A percentile compares a stretch with the other conserved stretches of the same genome.
Conservation (phyloP, 2,113 vertebrate species). For the Calcarius ornatus region DNA sequence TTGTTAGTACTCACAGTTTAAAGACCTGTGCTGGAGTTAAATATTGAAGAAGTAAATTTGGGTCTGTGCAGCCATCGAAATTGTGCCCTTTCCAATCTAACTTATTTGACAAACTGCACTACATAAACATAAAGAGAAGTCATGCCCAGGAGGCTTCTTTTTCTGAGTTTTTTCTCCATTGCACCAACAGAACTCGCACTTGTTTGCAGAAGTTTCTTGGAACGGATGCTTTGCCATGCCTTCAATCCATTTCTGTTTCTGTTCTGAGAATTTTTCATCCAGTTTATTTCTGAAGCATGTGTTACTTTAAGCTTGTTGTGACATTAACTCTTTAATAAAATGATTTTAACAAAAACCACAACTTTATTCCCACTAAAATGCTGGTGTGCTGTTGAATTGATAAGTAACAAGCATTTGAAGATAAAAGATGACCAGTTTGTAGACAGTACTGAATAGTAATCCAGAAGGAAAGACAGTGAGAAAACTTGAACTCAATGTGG, state of each 20-base stretch:
- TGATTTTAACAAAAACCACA: conserved; percentile 54
- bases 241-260: conserved; percentile 2
- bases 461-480: neutral
- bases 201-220: conserved; percentile 1
- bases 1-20: conserved; percentile 18
- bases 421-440: neutral
- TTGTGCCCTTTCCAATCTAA: conserved; percentile 14
- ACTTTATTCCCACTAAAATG: neutral
- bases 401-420: neutral
- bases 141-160: neutral
- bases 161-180: conserved; percentile 4
- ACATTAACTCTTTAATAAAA: conserved; percentile 70
- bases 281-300: conserved; percentile 55
- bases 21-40: conserved; percentile 18
- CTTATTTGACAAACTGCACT: neutral
- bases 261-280: conserved; percentile 6
- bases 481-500: neutral
- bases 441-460: neutral
- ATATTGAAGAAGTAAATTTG: neutral
- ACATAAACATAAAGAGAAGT: neutral
- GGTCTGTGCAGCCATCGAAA: neutral
- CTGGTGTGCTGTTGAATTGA: neutral
- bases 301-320: conserved; percentile 49
- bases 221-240: conserved; percentile 28
- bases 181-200: conserved; percentile 5